Evolutionary conservation across 2,797 vertebrate genomes (phyloP).

Genomic region (Delichon dasypus): DNA sequence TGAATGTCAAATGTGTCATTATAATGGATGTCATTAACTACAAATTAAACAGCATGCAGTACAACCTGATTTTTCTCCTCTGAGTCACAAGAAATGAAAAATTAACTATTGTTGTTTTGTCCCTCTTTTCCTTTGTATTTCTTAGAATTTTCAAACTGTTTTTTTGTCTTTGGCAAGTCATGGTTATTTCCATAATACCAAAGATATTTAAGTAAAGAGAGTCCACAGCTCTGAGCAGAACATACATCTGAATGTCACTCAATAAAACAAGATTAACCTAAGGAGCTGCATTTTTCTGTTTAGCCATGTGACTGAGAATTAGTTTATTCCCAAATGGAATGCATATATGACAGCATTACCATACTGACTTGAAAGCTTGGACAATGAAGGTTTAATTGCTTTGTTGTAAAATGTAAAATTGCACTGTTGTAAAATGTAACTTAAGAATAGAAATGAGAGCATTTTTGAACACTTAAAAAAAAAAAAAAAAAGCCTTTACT

Average conservation of each 20-base stretch:
- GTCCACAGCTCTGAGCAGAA: background rate
- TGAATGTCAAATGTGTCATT: background rate
- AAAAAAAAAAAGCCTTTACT: background rate
- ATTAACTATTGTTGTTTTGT: background rate
- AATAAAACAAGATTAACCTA: constrained; percentile 46
- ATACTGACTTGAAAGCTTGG: constrained; percentile 7
- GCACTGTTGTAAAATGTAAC: background rate
- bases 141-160: background rate
- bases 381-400: constrained; percentile 15
- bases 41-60: constrained; percentile 5
- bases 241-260: constrained; percentile 7
- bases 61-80: constrained; percentile 27
- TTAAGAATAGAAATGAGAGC: background rate
- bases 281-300: constrained; percentile 46
- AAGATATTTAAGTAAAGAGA: background rate
- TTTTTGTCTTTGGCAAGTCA: background rate
- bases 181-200: background rate
- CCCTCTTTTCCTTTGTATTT: background rate
- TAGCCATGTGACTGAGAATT: constrained; percentile 32
- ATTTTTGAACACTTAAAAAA: background rate
- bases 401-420: background rate
- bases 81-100: constrained; percentile 7
- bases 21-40: background rate
- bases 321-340: constrained; percentile 8
- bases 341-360: background rate